Conservation (phyloP, 1,140 invertebrate genomes). For the Anastrepha ludens region DNA sequence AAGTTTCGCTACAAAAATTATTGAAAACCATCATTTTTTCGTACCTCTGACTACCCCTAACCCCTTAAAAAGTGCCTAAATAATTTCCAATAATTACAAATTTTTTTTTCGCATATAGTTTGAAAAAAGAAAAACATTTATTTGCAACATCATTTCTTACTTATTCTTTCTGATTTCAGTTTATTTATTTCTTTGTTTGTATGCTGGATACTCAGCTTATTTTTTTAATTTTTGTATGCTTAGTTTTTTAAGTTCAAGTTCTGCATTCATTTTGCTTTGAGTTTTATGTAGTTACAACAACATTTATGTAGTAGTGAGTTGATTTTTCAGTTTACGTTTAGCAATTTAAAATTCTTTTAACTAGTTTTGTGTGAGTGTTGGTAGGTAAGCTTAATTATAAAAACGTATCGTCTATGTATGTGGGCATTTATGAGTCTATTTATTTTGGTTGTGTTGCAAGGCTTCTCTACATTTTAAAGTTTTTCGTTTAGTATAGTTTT, state of each 20-base stretch:
- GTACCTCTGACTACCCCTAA: no score
- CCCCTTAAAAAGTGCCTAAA: no score
- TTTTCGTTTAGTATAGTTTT: neutral
- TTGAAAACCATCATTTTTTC: no score
- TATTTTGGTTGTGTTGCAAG: neutral
- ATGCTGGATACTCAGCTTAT: neutral
- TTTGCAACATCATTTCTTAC: conserved; percentile 43
- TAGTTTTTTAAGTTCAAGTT: neutral
- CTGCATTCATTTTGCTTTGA: neutral
- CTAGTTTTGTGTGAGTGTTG: conserved; percentile 38
- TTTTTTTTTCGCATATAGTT: neutral
- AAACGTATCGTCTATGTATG: neutral
- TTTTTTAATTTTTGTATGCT: neutral
- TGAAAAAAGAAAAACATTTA: conserved; percentile 51
- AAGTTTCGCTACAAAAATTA: no score
- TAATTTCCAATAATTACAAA: no score
- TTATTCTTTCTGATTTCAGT: neutral
- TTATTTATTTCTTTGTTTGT: neutral
- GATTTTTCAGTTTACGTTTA: conserved; percentile 38
- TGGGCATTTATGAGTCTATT: neutral
- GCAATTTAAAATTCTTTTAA: conserved; percentile 45
- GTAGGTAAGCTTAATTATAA: neutral
- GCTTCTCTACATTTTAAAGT: neutral
- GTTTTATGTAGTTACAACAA: conserved; percentile 7
- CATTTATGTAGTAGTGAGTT: conserved; percentile 42